A percentile compares a stretch with the other conserved stretches of the same genome.
These are phyloP conservation scores for Xestobium rufovillosum DNA, from an alignment of 2,888 invertebrate species.

Conservation along the genomic window DNA sequence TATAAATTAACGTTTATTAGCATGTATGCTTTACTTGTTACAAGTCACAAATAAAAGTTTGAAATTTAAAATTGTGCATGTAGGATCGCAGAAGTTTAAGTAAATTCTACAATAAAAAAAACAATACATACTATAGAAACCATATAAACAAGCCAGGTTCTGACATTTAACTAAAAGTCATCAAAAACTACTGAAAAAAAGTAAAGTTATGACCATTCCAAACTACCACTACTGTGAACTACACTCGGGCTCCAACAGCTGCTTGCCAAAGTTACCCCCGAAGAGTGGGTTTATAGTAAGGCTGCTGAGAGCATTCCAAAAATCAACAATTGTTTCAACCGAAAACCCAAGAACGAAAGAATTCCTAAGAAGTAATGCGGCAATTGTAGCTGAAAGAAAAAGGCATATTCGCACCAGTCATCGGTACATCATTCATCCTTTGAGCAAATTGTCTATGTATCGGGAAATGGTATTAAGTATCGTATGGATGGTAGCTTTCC, in stretches of 20 bases:
- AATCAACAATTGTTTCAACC: slow-evolving; percentile 32
- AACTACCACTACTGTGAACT: slow-evolving; percentile 33
- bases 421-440: slow-evolving; percentile 25
- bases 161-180: no score
- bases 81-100: no score
- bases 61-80: no score
- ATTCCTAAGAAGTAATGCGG: slow-evolving; percentile 34
- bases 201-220: no score
- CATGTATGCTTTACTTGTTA: no score
- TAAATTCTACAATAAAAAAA: no score
- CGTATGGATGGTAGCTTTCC: slow-evolving; percentile 14
- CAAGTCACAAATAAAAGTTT: no score
- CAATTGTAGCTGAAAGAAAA: slow-evolving; percentile 25
- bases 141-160: no score
- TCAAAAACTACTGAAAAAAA: no score
- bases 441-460: slow-evolving; percentile 22
- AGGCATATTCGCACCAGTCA: slow-evolving; percentile 16
- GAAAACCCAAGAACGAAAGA: slow-evolving; percentile 30
- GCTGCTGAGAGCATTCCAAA: slow-evolving; percentile 32
- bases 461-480: slow-evolving; percentile 18
- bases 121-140: no score
- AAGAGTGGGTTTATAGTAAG: slow-evolving; percentile 30
- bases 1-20: no score
- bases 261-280: slow-evolving; percentile 37
- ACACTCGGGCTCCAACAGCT: slow-evolving; percentile 31